Evolutionary conservation across 2,888 invertebrate genomes (phyloP), one percentile per base, ranked within the genome.

Genomic region (Chalcosyrphus nemorum): DNA sequence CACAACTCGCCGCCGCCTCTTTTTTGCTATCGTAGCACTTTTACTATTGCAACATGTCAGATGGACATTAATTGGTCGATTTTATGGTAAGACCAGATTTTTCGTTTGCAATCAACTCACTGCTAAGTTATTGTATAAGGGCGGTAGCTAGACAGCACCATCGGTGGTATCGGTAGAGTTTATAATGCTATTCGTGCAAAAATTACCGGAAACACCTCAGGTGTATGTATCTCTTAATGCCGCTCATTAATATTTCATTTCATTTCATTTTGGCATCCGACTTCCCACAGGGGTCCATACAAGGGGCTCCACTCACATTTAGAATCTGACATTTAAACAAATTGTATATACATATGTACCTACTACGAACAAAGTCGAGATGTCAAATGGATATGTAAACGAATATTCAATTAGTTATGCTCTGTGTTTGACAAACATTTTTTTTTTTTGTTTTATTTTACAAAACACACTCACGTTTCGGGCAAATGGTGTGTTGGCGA

Each of bases 401-500:
- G 50, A 78, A 65, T 59, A 57, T 43, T 50, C 38, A 15, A 57
- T 72, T 65, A 65, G 71, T 24, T 4, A n/a, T 47, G 4, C 38
- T 38, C 29, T 54, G n/a, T 63, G 41, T 41, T 65, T 70, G 61
- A 68, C 63, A 21, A 56, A 47, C 15, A 35, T 21, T 63, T 72
- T n/a, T n/a, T n/a, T n/a, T n/a, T n/a, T n/a, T n/a, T n/a, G n/a
- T n/a, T n/a, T n/a, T n/a, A n/a, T n/a, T n/a, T 32, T 61, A 27
- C 47, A 71, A 47, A 59, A 71, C 27, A 65, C 29, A 59, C 19
- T 66, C 27, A 45, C 68, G 61, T 68, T 61, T 38, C 38, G 76
- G 57, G 65, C 70, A 81, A 35, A 52, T 50, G 56, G 29, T 38
- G 61, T 75, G 63, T 76, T 81, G 63, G 70, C 70, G 70, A 63